Conservation (phyloP, 1,140 invertebrate species). For the Aphidius gifuensis region DNA sequence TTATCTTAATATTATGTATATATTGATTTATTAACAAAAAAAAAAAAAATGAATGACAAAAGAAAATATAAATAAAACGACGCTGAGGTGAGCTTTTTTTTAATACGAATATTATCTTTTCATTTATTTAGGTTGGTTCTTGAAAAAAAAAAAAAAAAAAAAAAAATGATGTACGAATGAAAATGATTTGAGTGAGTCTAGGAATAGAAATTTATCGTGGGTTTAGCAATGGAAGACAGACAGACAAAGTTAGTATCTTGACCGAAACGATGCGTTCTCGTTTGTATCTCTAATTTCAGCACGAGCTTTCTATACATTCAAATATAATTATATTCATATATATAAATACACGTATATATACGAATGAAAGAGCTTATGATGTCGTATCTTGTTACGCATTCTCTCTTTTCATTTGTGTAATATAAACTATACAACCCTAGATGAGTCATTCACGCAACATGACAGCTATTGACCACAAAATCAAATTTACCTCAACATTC, state of each 20-base stretch:
- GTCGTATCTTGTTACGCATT: constrained; percentile 26
- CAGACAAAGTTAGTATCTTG: constrained; percentile 20
- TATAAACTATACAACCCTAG: too few relatives aligned
- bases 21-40: too few relatives aligned
- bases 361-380: neutral
- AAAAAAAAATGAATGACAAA: too few relatives aligned
- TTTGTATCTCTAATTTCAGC: constrained; percentile 34
- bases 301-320: constrained; percentile 3
- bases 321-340: too few relatives aligned
- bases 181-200: constrained; percentile 23
- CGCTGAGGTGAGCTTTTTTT: too few relatives aligned
- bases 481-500: neutral
- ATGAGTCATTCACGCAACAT: constrained; percentile 13
- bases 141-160: neutral
- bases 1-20: too few relatives aligned
- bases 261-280: constrained; percentile 20
- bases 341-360: too few relatives aligned
- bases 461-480: constrained; percentile 18
- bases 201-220: constrained; percentile 24
- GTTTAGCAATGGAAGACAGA: constrained; percentile 3
- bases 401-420: too few relatives aligned
- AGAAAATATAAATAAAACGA: too few relatives aligned
- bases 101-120: neutral
- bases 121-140: neutral
- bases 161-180: constrained; percentile 12